Evolutionary conservation across 2,113 vertebrate species (phyloP).

Genomic region (Otocyon megalotis): DNA sequence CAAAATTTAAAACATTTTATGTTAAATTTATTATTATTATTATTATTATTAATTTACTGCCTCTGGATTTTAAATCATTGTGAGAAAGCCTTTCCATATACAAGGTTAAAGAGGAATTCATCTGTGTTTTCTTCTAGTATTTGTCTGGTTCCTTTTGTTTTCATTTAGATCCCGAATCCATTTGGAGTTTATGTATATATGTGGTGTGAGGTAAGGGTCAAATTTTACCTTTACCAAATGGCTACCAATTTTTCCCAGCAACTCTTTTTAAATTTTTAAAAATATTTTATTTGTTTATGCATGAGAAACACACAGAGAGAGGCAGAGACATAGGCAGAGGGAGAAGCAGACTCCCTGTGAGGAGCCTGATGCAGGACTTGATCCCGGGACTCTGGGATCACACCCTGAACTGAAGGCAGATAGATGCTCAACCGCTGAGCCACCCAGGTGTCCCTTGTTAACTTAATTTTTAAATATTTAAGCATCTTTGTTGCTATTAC

Average conservation of each 20-base stretch:
- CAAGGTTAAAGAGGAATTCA: neutral
- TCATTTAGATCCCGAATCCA: neutral
- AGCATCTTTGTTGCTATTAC: neutral
- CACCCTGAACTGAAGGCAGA: too few species aligned
- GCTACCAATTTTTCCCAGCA: neutral
- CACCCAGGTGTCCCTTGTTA: neutral
- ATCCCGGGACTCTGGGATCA: too few species aligned
- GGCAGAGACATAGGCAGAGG: too few species aligned
- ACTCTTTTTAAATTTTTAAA: neutral
- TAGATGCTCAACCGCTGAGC: too few species aligned
- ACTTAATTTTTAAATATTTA: neutral
- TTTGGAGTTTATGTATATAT: neutral
- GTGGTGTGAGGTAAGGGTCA: neutral
- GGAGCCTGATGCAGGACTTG: too few species aligned
- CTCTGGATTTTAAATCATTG: neutral
- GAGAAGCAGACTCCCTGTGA: too few species aligned
- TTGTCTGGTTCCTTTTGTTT: neutral
- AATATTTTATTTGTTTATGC: too few species aligned
- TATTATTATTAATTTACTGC: too few species aligned
- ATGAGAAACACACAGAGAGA: too few species aligned
- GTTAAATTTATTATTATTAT: neutral
- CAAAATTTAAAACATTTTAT: neutral
- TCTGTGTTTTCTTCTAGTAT: neutral
- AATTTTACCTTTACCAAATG: neutral
- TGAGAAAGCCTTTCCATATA: neutral